Evolutionary conservation across 1,140 invertebrate species (phyloP).

Genomic region (Sycophaga agraensis): DNA sequence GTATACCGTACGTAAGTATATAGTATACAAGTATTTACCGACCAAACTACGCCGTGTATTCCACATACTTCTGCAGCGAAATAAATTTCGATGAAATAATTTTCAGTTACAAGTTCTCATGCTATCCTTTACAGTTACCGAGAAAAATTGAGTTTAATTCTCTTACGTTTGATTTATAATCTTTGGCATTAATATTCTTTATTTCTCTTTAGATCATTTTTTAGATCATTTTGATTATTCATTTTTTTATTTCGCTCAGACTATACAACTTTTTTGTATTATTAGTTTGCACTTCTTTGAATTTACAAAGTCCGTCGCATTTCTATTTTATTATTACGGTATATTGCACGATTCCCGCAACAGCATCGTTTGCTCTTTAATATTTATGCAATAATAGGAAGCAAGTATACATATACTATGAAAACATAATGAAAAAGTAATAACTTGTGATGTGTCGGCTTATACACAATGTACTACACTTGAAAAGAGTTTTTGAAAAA

Average conservation of each 20-base stretch:
- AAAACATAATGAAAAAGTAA: constrained; percentile 39
- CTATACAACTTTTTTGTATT: constrained; percentile 6
- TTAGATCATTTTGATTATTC: constrained; percentile 9
- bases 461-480: neutral
- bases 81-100: constrained; percentile 24
- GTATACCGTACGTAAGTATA: neutral
- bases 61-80: neutral
- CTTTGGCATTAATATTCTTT: no score
- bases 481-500: constrained; percentile 14
- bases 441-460: constrained; percentile 16
- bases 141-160: neutral
- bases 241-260: neutral
- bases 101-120: neutral
- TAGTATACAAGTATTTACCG: neutral
- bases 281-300: no score
- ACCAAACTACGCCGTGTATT: constrained; percentile 22
- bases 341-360: constrained; percentile 24
- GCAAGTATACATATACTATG: constrained; percentile 35
- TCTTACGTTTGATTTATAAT: neutral
- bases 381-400: constrained; percentile 28
- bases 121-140: neutral
- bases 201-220: neutral
- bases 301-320: no score
- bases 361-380: neutral
- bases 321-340: neutral